These are phyloP conservation scores for Caenorhabditis virilis DNA, from an alignment of 2,888 invertebrate species.

Conservation along the genomic window DNA sequence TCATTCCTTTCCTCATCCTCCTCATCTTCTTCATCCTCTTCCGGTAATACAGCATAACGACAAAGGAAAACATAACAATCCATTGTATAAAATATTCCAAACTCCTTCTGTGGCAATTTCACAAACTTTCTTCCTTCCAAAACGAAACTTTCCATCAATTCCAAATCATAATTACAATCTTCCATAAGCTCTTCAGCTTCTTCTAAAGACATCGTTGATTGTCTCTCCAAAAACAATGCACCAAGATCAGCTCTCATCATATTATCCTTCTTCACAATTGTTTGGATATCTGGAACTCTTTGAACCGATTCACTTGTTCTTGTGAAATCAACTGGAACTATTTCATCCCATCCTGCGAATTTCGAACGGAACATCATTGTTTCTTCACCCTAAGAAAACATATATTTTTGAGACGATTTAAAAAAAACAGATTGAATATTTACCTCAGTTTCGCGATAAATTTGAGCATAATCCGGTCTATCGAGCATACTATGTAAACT, in stretches of 20 bases:
- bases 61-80: constrained; percentile 98
- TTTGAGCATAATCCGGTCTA: constrained; percentile 83
- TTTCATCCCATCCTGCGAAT: constrained; percentile 97
- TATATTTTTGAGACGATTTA: background rate
- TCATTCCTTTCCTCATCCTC: constrained; percentile 19
- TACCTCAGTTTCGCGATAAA: constrained; percentile 70
- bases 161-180: constrained; percentile 97
- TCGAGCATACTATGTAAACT: constrained; percentile 91
- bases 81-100: constrained; percentile 84
- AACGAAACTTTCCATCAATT: constrained; percentile 95
- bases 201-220: constrained; percentile 78
- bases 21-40: constrained; percentile 51
- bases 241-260: constrained; percentile 82
- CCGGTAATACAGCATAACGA: constrained; percentile 81
- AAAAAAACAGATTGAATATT: background rate
- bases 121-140: constrained; percentile 95
- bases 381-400: constrained; percentile 70
- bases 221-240: constrained; percentile 91
- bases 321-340: constrained; percentile 97
- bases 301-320: constrained; percentile 95
- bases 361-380: constrained; percentile 87
- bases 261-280: constrained; percentile 73
- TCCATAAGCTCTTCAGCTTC: constrained; percentile 65
- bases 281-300: constrained; percentile 89
- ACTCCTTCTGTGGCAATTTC: constrained; percentile 90